These are phyloP conservation scores for Pollenia amentaria DNA, from an alignment of 2,888 invertebrate species.

Conservation along the genomic window DNA sequence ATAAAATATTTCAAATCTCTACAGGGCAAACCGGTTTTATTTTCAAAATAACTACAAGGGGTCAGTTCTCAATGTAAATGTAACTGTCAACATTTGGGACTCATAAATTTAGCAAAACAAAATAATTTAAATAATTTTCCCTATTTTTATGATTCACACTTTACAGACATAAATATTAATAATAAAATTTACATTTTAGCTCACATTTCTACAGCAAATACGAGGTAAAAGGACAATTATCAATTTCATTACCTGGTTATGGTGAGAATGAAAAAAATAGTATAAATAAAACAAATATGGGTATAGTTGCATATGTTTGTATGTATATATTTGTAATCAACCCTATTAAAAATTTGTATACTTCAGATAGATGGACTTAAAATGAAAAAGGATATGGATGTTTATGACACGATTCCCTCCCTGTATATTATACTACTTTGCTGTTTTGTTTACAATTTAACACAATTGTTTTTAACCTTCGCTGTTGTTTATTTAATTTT, in stretches of 20 bases:
- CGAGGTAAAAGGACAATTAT: slow-evolving; percentile 48
- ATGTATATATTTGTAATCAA: slow-evolving; percentile 18
- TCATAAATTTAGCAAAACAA: slow-evolving; percentile 57
- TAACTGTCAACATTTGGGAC: slow-evolving; percentile 69
- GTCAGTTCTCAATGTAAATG: background rate
- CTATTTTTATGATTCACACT: slow-evolving; percentile 46
- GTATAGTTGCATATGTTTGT: background rate
- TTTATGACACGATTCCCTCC: slow-evolving; percentile 27
- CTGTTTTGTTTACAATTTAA: slow-evolving; percentile 70
- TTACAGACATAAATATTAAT: slow-evolving; percentile 64
- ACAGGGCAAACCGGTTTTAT: slow-evolving; percentile 40
- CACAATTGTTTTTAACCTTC: slow-evolving; percentile 72
- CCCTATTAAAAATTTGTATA: slow-evolving; percentile 39
- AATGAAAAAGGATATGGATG: slow-evolving; percentile 33
- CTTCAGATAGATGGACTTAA: no score
- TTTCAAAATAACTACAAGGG: background rate
- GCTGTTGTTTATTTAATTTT: slow-evolving; percentile 45
- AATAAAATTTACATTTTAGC: slow-evolving; percentile 49
- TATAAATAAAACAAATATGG: background rate
- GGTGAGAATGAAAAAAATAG: background rate
- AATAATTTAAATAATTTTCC: slow-evolving; percentile 46
- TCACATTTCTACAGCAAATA: background rate
- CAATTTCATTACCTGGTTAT: slow-evolving; percentile 65
- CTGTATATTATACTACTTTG: slow-evolving; percentile 43
- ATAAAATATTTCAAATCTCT: slow-evolving; percentile 36